Conservation (phyloP, 1,140 invertebrate species). For the Drosophila melanica region DNA sequence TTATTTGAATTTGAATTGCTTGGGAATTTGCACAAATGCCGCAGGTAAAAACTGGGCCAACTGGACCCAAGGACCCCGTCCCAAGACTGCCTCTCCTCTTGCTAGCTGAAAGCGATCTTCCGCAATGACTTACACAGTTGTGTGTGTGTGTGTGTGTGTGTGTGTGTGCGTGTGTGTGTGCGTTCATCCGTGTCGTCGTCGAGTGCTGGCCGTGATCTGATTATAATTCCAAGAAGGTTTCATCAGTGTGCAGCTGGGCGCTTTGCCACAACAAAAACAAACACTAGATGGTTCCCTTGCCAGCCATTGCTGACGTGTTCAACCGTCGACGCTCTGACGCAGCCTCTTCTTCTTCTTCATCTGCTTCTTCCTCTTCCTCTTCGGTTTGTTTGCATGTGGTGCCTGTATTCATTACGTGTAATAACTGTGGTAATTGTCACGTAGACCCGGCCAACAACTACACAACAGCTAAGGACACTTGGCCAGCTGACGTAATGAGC, state of each 20-base stretch:
- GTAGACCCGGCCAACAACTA: constrained; percentile 32
- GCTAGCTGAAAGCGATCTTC: not conserved
- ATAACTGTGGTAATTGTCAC: constrained; percentile 63
- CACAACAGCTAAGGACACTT: constrained; percentile 35
- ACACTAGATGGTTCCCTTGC: constrained; percentile 26
- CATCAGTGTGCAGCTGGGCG: constrained; percentile 14
- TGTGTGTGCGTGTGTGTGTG: not conserved
- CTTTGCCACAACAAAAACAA: not conserved
- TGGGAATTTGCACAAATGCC: constrained; percentile 11
- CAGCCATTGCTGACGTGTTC: constrained; percentile 25
- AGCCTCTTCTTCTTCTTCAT: not conserved
- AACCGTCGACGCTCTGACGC: not conserved
- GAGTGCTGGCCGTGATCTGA: constrained; percentile 55
- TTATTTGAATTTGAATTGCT: constrained; percentile 32
- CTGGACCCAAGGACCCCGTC: not conserved
- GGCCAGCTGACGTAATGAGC: constrained; percentile 15
- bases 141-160: not conserved
- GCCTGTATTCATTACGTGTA: constrained; percentile 58
- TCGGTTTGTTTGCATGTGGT: constrained; percentile 18
- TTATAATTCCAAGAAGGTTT: constrained; percentile 56
- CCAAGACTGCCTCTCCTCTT: too few species aligned
- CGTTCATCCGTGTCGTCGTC: not conserved
- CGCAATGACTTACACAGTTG: not conserved
- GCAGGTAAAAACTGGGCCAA: constrained; percentile 4
- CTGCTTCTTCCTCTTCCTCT: not conserved